Evolutionary conservation across 2,888 invertebrate genomes (phyloP), one percentile per base, ranked within the genome.

Genomic region (Heliothis peltigera): DNA sequence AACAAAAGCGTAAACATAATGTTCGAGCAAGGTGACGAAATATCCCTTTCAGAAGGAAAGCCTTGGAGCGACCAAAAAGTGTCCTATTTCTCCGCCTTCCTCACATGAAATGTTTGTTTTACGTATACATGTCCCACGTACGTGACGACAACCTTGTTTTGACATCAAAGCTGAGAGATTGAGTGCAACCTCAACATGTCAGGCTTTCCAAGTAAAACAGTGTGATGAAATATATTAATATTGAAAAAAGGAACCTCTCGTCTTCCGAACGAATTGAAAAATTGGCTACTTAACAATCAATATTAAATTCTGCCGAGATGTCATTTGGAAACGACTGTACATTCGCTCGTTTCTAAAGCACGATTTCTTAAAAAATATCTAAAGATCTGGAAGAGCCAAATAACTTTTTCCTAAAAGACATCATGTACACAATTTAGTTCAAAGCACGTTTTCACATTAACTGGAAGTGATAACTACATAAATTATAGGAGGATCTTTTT

Each of bases 21-120:
- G 55, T 70, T 70, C 35, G 72, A 46, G 53, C 6, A 43, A 19
- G 52, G 49, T 67, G 61, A 73, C 68, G 68, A 53, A 61, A 67
- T 56, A 56, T 47, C 19, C 74, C 56, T 54, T 52, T 60, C 53
- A 63, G 8, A 15, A 42, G 53, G 39, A 62, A 70, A 62, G 32
- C 54, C 60, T 67, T 43, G 42, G 19, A 18, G 44, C 21, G 59
- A 19, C 39, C 25, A 59, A 55, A 56, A 66, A 53, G 61, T 32
- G 44, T 67, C 44, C 47, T 61, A 53, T 73, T 57, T 49, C 46
- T 19, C 39, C 21, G 18, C 25, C 60, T 56, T 25, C 17, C 39
- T 54, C 28, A 67, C 19, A 63, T 32, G 39, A 53, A 43, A 53
- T 70, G 44, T 70, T 70, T 68, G 63, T 63, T 70, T 21, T 62